Evolutionary conservation across 2,797 vertebrate species (phyloP).

Genomic region (Lagocephalus sceleratus): DNA sequence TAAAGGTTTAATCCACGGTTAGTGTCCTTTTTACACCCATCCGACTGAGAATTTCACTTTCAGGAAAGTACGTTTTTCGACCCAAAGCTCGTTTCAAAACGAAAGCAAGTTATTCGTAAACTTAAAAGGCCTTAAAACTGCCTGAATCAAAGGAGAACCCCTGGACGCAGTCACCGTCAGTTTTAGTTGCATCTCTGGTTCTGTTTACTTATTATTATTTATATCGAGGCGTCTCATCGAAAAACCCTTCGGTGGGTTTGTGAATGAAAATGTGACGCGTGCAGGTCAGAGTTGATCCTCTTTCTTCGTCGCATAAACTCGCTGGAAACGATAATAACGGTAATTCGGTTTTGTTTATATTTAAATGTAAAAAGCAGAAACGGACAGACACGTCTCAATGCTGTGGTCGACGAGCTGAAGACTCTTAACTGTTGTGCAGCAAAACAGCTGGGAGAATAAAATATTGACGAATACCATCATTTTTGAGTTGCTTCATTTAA

Average conservation of each 20-base stretch:
- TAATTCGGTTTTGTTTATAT: slow-evolving; percentile 72
- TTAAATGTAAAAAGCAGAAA: slow-evolving; percentile 70
- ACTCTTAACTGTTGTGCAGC: slow-evolving; percentile 64
- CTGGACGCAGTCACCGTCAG: slow-evolving; percentile 68
- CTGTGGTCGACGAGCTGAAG: slow-evolving; percentile 45
- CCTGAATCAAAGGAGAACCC: slow-evolving; percentile 51
- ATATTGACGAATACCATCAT: slow-evolving; percentile 33
- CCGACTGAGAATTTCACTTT: no score
- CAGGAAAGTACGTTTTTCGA: no score
- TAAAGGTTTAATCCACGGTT: slow-evolving; percentile 7
- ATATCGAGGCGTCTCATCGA: slow-evolving; percentile 81
- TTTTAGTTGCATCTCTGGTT: slow-evolving; percentile 85
- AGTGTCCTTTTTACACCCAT: not conserved
- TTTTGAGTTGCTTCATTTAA: not conserved
- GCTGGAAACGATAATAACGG: slow-evolving; percentile 75
- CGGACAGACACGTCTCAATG: slow-evolving; percentile 57
- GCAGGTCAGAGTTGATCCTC: slow-evolving; percentile 33
- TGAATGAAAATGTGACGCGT: slow-evolving; percentile 54
- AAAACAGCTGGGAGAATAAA: slow-evolving; percentile 74
- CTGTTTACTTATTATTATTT: slow-evolving; percentile 48
- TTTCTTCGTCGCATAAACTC: slow-evolving; percentile 60
- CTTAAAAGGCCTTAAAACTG: no score
- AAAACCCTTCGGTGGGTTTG: slow-evolving; percentile 64
- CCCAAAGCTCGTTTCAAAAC: no score
- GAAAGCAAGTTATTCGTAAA: no score